Evolutionary conservation across 1,140 invertebrate species (phyloP).

Genomic region (Mylabris phalerata): DNA sequence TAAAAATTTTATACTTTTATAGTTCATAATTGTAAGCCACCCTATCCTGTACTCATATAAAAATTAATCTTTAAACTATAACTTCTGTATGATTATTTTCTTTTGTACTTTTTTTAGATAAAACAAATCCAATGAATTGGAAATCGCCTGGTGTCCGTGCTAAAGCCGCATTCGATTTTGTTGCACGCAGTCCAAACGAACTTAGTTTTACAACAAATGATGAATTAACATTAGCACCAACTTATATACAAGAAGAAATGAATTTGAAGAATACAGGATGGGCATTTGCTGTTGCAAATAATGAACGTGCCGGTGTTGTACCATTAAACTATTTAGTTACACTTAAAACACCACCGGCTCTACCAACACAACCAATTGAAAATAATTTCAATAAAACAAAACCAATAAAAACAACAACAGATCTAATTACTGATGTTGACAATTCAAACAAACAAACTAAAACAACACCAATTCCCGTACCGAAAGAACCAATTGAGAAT

Average conservation of each 20-base stretch:
- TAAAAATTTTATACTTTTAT: too few species aligned
- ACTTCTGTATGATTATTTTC: not conserved
- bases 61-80: too few species aligned
- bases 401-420: too few species aligned
- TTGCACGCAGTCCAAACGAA: conserved; percentile 64
- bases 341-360: conserved; percentile 21
- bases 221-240: conserved; percentile 73
- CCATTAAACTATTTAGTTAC: conserved; percentile 71
- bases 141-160: conserved; percentile 63
- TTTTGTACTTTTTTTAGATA: conserved; percentile 44
- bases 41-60: too few species aligned
- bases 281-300: conserved; percentile 64
- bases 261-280: conserved; percentile 62
- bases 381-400: not conserved
- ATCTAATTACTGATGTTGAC: too few species aligned
- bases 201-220: conserved; percentile 71
- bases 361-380: conserved; percentile 8
- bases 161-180: conserved; percentile 70
- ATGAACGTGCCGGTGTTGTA: conserved; percentile 60
- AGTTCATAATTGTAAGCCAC: too few species aligned
- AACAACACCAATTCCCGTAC: not conserved
- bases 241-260: conserved; percentile 65
- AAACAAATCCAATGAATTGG: conserved; percentile 58
- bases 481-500: conserved; percentile 4
- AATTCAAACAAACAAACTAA: conserved; percentile 4